Evolutionary conservation across 2,797 vertebrate genomes (phyloP).

Genomic region (Semaprochilodus insignis): DNA sequence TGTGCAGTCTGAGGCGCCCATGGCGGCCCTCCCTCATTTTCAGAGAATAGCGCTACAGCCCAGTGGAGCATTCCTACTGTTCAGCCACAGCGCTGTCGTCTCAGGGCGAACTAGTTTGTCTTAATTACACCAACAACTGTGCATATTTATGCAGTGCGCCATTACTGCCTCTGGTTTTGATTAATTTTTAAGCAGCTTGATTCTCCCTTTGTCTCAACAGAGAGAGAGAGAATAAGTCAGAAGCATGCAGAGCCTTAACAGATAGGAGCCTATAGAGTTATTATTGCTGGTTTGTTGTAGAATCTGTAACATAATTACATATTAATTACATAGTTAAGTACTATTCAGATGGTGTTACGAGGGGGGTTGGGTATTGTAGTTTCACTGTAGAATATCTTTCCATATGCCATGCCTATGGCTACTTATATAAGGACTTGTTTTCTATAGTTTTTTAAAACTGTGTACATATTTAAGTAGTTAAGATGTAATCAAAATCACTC

Average conservation of each 20-base stretch:
- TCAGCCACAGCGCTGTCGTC: slow-evolving; percentile 64
- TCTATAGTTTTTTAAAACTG: too few relatives aligned
- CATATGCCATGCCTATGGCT: too few relatives aligned
- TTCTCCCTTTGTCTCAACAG: slow-evolving; percentile 60
- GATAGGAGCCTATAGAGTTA: neutral
- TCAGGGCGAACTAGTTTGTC: slow-evolving; percentile 64
- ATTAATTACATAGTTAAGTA: too few relatives aligned
- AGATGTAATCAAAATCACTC: too few relatives aligned
- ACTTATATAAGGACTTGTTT: too few relatives aligned
- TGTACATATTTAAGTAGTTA: too few relatives aligned
- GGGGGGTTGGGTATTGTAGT: too few relatives aligned
- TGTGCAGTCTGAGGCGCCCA: slow-evolving; percentile 67
- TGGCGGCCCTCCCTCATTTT: slow-evolving; percentile 54
- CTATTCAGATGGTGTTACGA: too few relatives aligned
- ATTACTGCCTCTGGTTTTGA: slow-evolving; percentile 68
- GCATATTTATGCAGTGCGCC: slow-evolving; percentile 66
- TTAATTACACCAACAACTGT: slow-evolving; percentile 73
- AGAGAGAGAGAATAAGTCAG: slow-evolving; percentile 58
- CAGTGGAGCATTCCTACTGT: slow-evolving; percentile 54
- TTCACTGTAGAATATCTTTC: too few relatives aligned
- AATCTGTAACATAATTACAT: too few relatives aligned
- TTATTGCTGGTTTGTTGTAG: neutral
- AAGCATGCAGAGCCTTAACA: neutral
- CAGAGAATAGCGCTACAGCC: slow-evolving; percentile 14
- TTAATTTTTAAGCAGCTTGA: slow-evolving; percentile 60